Conservation (phyloP, 2,113 vertebrate species). For the Astur gentilis region DNA sequence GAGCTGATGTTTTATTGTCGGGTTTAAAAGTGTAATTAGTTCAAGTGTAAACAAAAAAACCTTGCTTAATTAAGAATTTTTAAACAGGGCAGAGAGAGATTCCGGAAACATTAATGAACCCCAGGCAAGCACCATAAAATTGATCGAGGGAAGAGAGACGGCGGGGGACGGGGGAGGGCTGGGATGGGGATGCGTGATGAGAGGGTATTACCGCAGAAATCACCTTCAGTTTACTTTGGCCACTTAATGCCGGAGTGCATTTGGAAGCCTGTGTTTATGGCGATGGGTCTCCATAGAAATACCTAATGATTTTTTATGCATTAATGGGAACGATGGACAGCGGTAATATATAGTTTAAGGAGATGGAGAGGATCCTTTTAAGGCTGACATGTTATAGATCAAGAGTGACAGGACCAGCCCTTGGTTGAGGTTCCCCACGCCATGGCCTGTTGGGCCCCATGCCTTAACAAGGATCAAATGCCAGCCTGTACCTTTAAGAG, state of each 20-base stretch:
- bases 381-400: conserved; percentile 59
- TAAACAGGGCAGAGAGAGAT: conserved; percentile 80
- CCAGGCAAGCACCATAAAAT: conserved; percentile 80
- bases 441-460: background rate
- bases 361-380: conserved; percentile 60
- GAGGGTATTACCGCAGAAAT: conserved; percentile 33
- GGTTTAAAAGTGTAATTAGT: conserved; percentile 89
- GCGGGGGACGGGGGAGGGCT: conserved; percentile 20
- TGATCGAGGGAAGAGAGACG: conserved; percentile 70
- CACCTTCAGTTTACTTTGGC: conserved; percentile 30
- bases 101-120: conserved; percentile 78
- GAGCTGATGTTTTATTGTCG: conserved; percentile 86
- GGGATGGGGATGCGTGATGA: conserved; percentile 5
- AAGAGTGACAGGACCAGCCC: background rate
- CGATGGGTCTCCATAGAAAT: conserved; percentile 61
- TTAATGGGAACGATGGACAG: conserved; percentile 64
- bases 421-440: background rate
- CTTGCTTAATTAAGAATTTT: conserved; percentile 90
- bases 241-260: conserved; percentile 40
- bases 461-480: background rate
- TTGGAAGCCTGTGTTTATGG: conserved; percentile 62
- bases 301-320: conserved; percentile 74
- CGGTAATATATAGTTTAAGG: conserved; percentile 44
- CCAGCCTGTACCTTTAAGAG: background rate
- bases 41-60: conserved; percentile 88